Percentiles rank a stretch among this genome's conserved stretches.
Evolutionary conservation across 2,113 vertebrate species (phyloP).

Genomic region (Myotis brandtii): DNA sequence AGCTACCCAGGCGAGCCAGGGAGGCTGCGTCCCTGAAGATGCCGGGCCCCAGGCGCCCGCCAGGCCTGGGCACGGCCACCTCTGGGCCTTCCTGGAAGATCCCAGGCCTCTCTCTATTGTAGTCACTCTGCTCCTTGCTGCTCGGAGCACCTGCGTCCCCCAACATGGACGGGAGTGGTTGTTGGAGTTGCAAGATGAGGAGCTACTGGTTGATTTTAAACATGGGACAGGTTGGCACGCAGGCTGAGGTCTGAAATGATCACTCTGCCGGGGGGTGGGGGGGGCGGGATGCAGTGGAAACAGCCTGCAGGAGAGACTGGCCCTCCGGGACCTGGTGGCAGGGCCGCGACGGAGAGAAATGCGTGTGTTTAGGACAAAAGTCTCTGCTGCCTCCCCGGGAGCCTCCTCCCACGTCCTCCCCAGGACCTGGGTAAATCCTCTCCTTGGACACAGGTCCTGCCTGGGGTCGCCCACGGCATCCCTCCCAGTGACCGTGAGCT

Average conservation of each 20-base stretch:
- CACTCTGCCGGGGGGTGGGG: no score
- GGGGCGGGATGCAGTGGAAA: background rate
- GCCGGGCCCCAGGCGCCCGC: background rate
- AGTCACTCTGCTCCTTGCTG: background rate
- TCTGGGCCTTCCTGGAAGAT: background rate
- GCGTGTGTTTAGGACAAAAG: background rate
- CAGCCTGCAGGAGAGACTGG: background rate
- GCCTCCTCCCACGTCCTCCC: no score
- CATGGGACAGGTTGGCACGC: background rate
- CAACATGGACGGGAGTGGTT: background rate
- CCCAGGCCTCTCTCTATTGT: background rate
- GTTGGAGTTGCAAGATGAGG: background rate
- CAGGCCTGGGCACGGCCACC: background rate
- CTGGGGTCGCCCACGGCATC: fast-evolving
- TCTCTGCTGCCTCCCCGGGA: background rate
- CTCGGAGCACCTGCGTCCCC: background rate
- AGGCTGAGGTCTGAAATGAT: background rate
- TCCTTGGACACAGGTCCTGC: background rate
- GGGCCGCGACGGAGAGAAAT: background rate
- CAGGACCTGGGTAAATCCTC: no score
- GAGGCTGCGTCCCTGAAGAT: background rate
- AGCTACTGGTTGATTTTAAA: background rate
- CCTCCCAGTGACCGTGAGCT: background rate
- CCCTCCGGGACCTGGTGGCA: no score
- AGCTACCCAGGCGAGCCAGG: no score